phyloP scores from a whole-genome alignment of 2,797 vertebrate species.

The Odontamblyopus rebecca region DNA sequence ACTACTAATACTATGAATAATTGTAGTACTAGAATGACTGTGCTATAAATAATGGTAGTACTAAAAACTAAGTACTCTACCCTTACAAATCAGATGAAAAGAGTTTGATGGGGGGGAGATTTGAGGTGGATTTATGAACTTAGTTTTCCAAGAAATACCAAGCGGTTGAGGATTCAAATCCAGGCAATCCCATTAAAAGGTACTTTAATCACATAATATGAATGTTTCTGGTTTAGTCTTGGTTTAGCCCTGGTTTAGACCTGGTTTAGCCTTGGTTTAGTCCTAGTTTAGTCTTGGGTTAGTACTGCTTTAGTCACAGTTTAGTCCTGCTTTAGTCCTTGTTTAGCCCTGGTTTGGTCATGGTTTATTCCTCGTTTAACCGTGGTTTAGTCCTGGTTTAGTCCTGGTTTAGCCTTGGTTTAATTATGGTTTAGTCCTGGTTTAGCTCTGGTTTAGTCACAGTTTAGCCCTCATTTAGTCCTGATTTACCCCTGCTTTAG shows the following conservation, averaged over 20 bases:
- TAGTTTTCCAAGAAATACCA: too few species aligned
- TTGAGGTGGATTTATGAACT: too few species aligned
- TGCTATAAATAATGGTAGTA: not conserved
- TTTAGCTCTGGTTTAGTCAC: not conserved
- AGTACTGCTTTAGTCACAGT: not conserved
- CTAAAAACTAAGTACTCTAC: not conserved
- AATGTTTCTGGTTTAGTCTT: not conserved
- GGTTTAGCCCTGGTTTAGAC: not conserved
- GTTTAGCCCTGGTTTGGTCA: not conserved
- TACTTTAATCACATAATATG: not conserved
- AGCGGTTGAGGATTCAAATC: not conserved
- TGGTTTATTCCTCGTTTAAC: not conserved
- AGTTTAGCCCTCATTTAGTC: not conserved
- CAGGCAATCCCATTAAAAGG: not conserved
- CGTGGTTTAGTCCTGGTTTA: not conserved
- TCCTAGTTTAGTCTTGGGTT: too few species aligned
- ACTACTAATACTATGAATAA: not conserved
- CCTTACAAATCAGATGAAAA: not conserved
- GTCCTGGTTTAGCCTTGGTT: too few species aligned
- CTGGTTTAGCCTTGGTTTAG: too few species aligned
- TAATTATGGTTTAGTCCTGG: too few species aligned
- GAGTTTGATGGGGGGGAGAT: not conserved
- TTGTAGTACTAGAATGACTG: not conserved
- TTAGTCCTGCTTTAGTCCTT: not conserved
- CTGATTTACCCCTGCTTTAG: not conserved